Percentiles rank a stretch among this genome's conserved stretches.
These are phyloP conservation scores for Synergus umbraculus DNA, from an alignment of 2,888 invertebrate genomes.

Conservation along the genomic window DNA sequence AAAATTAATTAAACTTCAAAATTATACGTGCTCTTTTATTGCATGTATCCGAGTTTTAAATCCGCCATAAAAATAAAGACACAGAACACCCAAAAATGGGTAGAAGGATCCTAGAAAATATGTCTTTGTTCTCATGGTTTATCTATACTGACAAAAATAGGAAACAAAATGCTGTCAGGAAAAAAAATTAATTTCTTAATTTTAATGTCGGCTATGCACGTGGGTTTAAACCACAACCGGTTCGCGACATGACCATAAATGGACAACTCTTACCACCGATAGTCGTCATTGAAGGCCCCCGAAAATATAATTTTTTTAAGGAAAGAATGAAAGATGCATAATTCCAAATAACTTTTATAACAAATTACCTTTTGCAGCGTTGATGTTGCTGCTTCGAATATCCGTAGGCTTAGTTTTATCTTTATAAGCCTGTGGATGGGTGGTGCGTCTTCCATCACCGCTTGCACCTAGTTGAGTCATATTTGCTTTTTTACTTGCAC, in stretches of 20 bases:
- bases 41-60: background rate
- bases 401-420: conserved; percentile 96
- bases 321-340: background rate
- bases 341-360: conserved; percentile 28
- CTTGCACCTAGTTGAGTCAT: conserved; percentile 66
- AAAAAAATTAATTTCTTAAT: background rate
- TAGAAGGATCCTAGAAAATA: background rate
- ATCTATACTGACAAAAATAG: background rate
- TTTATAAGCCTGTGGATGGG: conserved; percentile 84
- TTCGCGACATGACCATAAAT: conserved; percentile 60
- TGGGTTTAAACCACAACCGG: conserved; percentile 21
- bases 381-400: conserved; percentile 96
- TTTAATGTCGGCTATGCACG: background rate
- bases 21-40: background rate
- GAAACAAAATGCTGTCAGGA: background rate
- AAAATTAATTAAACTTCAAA: background rate
- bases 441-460: conserved; percentile 77
- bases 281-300: background rate
- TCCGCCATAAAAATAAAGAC: conserved; percentile 11
- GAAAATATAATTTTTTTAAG: background rate
- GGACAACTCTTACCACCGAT: conserved; percentile 51
- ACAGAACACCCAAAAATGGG: background rate
- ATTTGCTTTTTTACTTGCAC: conserved; percentile 53
- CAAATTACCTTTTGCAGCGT: conserved; percentile 95
- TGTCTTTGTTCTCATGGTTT: background rate